Conservation (phyloP, 2,113 vertebrate species). For the Cettia cetti region DNA sequence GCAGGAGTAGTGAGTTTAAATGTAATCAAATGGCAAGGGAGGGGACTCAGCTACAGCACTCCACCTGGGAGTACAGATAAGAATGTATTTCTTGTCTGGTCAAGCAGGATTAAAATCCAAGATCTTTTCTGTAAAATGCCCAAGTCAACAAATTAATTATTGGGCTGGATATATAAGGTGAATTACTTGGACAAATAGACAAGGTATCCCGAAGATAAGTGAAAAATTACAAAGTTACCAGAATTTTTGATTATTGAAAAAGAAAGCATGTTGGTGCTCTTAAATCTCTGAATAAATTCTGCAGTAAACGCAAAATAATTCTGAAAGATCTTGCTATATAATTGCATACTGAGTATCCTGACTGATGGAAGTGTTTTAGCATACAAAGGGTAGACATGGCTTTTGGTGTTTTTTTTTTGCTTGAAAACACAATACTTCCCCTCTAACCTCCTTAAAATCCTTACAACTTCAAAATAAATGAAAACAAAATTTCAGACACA, state of each 20-base stretch:
- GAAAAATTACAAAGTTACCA: neutral
- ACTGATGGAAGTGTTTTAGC: neutral
- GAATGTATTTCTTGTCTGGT: neutral
- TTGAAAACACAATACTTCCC: neutral
- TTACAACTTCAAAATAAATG: neutral
- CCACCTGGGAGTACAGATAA: neutral
- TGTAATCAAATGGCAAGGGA: neutral
- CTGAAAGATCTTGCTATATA: neutral
- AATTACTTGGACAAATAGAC: neutral
- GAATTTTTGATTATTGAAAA: neutral
- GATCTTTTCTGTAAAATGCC: neutral
- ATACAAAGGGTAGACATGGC: neutral
- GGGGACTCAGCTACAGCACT: neutral
- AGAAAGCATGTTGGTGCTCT: neutral
- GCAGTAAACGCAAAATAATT: neutral
- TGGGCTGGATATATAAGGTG: neutral
- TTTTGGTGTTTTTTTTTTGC: neutral
- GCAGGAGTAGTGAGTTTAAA: neutral
- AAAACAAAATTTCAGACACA: neutral
- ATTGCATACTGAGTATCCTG: neutral
- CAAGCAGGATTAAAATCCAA: conserved; percentile 2
- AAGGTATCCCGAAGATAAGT: neutral
- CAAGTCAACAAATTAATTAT: neutral
- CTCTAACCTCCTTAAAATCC: neutral
- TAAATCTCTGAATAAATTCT: neutral